Conservation (phyloP, 1,140 invertebrate genomes). For the Drosophila kikkawai region DNA sequence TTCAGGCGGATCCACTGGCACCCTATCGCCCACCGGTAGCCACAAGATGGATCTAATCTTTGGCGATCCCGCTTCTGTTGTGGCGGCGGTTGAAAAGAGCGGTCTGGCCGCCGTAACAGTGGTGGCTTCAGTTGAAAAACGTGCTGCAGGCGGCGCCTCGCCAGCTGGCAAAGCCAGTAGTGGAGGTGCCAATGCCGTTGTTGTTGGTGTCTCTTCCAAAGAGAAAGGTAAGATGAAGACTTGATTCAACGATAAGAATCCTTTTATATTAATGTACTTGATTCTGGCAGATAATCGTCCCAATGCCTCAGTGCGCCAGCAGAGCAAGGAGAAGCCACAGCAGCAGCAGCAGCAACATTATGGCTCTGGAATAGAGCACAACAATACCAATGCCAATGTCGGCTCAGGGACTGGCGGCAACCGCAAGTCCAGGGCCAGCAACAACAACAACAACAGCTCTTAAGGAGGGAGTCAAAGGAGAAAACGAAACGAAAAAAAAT, state of each 20-base stretch:
- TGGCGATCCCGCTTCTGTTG: conserved; percentile 39
- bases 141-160: conserved; percentile 34
- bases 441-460: conserved; percentile 39
- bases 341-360: conserved; percentile 64
- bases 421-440: conserved; percentile 70
- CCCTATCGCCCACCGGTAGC: conserved; percentile 56
- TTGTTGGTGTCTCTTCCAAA: conserved; percentile 38
- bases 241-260: background rate
- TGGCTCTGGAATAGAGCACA: conserved; percentile 56
- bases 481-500: background rate
- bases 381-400: conserved; percentile 52
- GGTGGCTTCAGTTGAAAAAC: conserved; percentile 51
- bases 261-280: background rate
- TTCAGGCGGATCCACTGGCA: conserved; percentile 40
- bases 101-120: conserved; percentile 20
- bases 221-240: conserved; percentile 55
- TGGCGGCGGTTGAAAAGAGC: conserved; percentile 48
- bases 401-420: conserved; percentile 50
- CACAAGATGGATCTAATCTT: conserved; percentile 68
- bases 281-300: conserved; percentile 54
- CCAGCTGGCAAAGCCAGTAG: conserved; percentile 37
- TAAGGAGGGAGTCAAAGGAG: conserved; percentile 30
- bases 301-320: conserved; percentile 65
- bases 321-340: conserved; percentile 70
- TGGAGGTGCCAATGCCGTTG: conserved; percentile 19